phyloP scores from a whole-genome alignment of 2,888 invertebrate species.

The Ophonus ardosiacus region DNA sequence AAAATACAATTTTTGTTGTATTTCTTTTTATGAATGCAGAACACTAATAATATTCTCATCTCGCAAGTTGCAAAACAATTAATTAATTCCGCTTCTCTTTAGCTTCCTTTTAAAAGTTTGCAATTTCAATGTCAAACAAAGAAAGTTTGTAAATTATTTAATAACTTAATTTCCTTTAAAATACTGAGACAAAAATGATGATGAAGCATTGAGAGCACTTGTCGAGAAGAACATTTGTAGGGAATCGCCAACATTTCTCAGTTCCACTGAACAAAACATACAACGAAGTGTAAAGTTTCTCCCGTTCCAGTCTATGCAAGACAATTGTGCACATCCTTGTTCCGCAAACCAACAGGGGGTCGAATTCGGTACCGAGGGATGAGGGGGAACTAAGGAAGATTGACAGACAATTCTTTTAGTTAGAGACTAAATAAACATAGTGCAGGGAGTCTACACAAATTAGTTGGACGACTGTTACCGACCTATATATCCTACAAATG shows the following conservation, averaged over 20 bases:
- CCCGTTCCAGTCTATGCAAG: slow-evolving; percentile 25
- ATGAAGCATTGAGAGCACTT: not conserved
- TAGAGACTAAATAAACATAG: not conserved
- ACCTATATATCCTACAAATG: not conserved
- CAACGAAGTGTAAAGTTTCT: slow-evolving; percentile 52
- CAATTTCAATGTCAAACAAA: slow-evolving; percentile 20
- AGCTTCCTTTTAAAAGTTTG: not conserved
- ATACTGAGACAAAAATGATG: slow-evolving; percentile 19
- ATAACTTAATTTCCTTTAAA: slow-evolving; percentile 30
- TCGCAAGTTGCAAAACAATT: not conserved
- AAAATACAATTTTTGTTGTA: not conserved
- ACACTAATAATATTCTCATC: not conserved
- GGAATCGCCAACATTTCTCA: not conserved
- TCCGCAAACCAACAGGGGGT: slow-evolving; percentile 16
- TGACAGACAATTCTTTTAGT: not conserved
- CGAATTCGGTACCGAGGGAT: not conserved
- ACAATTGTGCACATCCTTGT: not conserved
- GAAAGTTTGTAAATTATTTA: slow-evolving; percentile 23
- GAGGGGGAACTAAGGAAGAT: not conserved
- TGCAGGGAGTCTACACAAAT: not conserved
- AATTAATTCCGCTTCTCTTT: not conserved
- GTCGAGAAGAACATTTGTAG: not conserved
- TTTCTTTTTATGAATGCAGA: not conserved
- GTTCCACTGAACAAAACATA: slow-evolving; percentile 20
- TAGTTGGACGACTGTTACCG: not conserved